phyloP scores from a whole-genome alignment of 2,797 vertebrate species.

The Chiroxiphia lanceolata region DNA sequence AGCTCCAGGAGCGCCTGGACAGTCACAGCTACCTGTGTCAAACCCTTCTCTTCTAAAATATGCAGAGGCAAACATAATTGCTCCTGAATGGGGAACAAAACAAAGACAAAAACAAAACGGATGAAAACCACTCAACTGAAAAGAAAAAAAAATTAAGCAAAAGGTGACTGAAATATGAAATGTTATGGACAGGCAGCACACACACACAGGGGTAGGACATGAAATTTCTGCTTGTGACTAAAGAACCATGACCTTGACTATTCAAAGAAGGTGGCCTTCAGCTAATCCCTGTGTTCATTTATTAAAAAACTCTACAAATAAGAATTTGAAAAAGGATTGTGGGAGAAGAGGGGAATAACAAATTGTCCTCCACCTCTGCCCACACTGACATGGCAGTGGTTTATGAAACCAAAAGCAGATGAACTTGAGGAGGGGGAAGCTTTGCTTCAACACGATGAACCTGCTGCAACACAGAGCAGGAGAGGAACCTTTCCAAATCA shows the following conservation, averaged over 20 bases:
- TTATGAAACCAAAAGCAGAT: not conserved
- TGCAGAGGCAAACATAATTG: conserved; percentile 97
- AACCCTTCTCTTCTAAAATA: conserved; percentile 96
- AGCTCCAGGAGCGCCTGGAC: conserved; percentile 90
- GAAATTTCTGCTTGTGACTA: not conserved
- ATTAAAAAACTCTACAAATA: not conserved
- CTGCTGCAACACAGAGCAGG: not conserved
- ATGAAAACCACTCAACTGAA: conserved; percentile 69
- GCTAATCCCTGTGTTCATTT: conserved; percentile 12
- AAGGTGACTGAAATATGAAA: conserved; percentile 34
- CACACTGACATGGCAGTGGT: not conserved
- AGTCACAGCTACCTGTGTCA: conserved; percentile 92
- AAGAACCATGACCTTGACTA: not conserved
- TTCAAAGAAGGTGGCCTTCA: not conserved
- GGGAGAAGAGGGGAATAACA: not conserved
- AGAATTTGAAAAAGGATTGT: not conserved
- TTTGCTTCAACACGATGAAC: not conserved
- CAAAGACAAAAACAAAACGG: conserved; percentile 75
- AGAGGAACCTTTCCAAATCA: not conserved
- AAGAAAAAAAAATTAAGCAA: conserved; percentile 58
- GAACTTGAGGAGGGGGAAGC: not conserved
- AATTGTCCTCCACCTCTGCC: not conserved
- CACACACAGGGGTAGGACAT: not conserved
- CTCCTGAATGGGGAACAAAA: conserved; percentile 83
- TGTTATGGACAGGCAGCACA: conserved; percentile 12